Conservation (phyloP, 2,113 vertebrate genomes). For the Pseudorectes ferrugineus region DNA sequence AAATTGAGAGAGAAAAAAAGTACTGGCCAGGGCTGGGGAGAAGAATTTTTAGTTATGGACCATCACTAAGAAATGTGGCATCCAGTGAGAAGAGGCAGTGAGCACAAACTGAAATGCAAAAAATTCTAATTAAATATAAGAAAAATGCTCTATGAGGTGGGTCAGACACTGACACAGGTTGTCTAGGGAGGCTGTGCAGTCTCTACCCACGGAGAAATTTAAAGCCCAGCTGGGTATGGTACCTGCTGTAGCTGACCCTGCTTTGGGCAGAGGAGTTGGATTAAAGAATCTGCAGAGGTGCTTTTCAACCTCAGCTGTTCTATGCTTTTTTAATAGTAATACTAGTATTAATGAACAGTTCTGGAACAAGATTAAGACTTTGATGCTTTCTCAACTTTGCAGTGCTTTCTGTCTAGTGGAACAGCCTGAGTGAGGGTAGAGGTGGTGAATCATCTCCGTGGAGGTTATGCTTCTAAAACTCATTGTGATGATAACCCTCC, state of each 20-base stretch:
- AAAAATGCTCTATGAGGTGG: neutral
- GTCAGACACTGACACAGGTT: neutral
- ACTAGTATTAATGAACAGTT: neutral
- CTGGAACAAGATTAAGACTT: neutral
- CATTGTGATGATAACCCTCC: neutral
- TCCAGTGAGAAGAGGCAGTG: neutral
- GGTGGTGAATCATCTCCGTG: accelerated
- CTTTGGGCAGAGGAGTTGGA: neutral
- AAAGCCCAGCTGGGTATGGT: neutral
- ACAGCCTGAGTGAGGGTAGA: neutral
- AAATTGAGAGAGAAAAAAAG: neutral
- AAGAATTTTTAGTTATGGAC: neutral
- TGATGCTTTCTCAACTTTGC: neutral
- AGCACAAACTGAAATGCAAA: neutral
- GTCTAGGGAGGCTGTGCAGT: neutral
- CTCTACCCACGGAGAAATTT: neutral
- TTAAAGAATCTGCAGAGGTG: neutral
- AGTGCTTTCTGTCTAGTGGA: neutral
- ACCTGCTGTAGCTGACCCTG: neutral
- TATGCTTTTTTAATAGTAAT: neutral
- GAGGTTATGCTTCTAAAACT: neutral
- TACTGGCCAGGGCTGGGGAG: accelerated
- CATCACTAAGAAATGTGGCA: neutral
- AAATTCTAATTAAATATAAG: neutral
- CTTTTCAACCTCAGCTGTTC: neutral